phyloP scores from a whole-genome alignment of 2,113 vertebrate species.

The Aramus guarauna region DNA sequence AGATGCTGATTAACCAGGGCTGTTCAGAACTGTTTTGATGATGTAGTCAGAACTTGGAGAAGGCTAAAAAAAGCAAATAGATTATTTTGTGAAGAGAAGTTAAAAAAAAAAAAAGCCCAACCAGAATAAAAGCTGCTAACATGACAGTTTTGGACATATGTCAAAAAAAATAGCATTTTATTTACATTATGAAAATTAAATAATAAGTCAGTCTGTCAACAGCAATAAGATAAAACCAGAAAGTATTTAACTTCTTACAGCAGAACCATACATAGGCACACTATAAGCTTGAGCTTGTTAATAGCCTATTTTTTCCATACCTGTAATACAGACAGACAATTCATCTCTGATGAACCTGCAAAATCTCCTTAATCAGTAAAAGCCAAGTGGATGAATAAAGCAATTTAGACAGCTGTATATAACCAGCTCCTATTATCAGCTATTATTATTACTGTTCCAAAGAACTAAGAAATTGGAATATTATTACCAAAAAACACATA shows the following conservation, averaged over 20 bases:
- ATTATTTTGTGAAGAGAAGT: background rate
- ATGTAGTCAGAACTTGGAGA: background rate
- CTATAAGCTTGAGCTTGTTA: background rate
- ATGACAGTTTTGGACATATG: background rate
- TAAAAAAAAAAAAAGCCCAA: background rate
- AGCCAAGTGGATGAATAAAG: constrained; percentile 21
- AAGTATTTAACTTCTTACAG: background rate
- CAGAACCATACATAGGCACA: background rate
- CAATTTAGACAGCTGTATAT: background rate
- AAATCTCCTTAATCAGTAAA: constrained; percentile 30
- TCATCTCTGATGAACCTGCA: constrained; percentile 37
- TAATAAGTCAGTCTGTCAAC: background rate
- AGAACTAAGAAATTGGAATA: background rate
- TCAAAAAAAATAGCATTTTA: constrained; percentile 13
- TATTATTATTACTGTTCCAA: background rate
- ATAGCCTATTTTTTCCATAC: background rate
- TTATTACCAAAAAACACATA: background rate
- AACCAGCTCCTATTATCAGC: background rate
- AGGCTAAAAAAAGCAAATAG: constrained; percentile 2
- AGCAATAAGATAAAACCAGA: background rate
- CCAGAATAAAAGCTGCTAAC: background rate
- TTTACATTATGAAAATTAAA: background rate
- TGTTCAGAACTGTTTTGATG: background rate
- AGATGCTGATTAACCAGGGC: background rate
- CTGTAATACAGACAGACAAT: background rate